Percentiles rank a stretch among this genome's conserved stretches.
These are phyloP conservation scores for Notolepis coatsorum DNA, from an alignment of 2,797 vertebrate species.

Conservation along the genomic window DNA sequence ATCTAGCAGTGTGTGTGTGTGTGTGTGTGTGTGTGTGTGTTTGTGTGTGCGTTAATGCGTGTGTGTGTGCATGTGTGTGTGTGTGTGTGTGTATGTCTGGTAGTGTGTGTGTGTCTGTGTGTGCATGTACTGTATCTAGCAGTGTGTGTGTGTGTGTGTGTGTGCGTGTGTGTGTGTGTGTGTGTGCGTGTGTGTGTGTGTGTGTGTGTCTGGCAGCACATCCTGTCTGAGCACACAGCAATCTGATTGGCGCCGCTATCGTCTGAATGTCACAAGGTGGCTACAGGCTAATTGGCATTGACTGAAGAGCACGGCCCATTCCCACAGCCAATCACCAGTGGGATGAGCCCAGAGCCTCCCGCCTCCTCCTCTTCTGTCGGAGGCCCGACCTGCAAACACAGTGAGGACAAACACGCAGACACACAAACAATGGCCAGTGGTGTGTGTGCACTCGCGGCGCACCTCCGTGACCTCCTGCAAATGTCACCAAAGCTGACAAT, in stretches of 20 bases:
- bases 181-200: neutral
- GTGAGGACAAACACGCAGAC: conserved; percentile 8
- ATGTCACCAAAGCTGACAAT: conserved; percentile 72
- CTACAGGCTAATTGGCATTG: conserved; percentile 77
- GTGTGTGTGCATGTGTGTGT: neutral
- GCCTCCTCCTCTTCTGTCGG: conserved; percentile 43
- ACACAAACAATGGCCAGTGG: neutral
- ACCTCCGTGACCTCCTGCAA: conserved; percentile 56
- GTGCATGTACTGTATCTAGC: neutral
- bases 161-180: neutral
- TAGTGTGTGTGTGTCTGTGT: neutral
- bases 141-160: neutral
- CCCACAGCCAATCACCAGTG: conserved; percentile 73
- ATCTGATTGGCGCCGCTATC: conserved; percentile 39
- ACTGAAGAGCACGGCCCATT: conserved; percentile 66
- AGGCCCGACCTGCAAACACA: conserved; percentile 29
- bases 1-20: neutral
- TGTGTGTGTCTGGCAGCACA: neutral
- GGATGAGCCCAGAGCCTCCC: conserved; percentile 58
- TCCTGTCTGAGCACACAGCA: neutral
- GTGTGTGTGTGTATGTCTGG: neutral
- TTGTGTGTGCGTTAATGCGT: neutral
- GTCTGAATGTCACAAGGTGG: conserved; percentile 78
- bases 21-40: neutral
- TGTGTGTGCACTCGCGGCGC: conserved; percentile 48